Conservation (phyloP, 1,140 invertebrate species). For the Drosophila pachea region DNA sequence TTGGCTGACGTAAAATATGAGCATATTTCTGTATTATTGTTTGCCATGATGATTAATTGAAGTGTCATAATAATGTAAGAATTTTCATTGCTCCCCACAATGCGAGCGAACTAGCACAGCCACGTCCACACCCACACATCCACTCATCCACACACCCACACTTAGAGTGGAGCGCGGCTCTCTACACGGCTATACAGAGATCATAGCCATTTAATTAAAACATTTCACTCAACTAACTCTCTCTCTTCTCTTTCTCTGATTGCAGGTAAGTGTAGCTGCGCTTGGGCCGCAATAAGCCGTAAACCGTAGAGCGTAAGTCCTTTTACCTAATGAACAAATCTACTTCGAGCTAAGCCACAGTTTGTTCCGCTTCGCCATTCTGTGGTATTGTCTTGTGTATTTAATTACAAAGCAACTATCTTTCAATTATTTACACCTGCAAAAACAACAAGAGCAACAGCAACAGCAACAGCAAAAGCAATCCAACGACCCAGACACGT, state of each 20-base stretch:
- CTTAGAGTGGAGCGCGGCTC: not conserved
- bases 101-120: not conserved
- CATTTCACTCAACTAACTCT: constrained; percentile 38
- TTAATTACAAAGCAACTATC: constrained; percentile 78
- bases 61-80: constrained; percentile 65
- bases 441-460: constrained; percentile 50
- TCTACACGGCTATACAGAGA: too few species aligned
- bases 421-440: constrained; percentile 78
- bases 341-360: constrained; percentile 18
- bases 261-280: constrained; percentile 64
- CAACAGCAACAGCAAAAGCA: too few species aligned
- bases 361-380: constrained; percentile 33
- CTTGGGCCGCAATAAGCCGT: constrained; percentile 25
- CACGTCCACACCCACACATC: not conserved
- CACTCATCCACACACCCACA: not conserved
- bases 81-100: constrained; percentile 53
- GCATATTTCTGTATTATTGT: constrained; percentile 61
- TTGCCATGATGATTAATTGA: constrained; percentile 74
- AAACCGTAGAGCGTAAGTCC: constrained; percentile 55
- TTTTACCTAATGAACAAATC: constrained; percentile 68
- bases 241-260: constrained; percentile 15
- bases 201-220: constrained; percentile 67
- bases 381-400: constrained; percentile 46
- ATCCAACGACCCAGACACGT: constrained; percentile 32
- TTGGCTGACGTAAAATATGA: constrained; percentile 58